phyloP scores from a whole-genome alignment of 2,888 invertebrate genomes.

The Aphidius colemani region DNA sequence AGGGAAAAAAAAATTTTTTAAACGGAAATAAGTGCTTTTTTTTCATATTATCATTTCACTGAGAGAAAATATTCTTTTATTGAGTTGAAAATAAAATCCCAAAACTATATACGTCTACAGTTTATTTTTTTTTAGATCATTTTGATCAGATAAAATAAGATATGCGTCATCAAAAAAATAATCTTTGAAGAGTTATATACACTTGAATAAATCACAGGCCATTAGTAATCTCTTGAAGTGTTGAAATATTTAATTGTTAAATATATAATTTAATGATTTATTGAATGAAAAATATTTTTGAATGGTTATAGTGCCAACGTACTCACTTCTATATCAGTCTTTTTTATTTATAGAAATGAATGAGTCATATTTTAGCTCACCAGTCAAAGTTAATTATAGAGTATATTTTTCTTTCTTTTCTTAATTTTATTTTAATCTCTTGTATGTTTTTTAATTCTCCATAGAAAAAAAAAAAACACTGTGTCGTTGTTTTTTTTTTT shows the following conservation, averaged over 20 bases:
- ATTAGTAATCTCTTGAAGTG: background rate
- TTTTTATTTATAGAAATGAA: conserved; percentile 13
- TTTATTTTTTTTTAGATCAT: background rate
- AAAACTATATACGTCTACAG: too few species aligned
- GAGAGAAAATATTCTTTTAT: background rate
- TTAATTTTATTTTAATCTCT: background rate
- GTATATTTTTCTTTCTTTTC: conserved; percentile 13
- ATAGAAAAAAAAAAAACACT: too few species aligned
- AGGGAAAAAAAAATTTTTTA: conserved; percentile 16
- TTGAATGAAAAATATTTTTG: conserved; percentile 10
- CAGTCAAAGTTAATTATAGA: conserved; percentile 21
- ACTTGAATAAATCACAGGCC: background rate
- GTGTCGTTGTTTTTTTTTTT: too few species aligned
- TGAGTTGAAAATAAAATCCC: too few species aligned
- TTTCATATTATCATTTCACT: background rate
- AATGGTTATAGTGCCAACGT: background rate
- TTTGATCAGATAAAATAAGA: background rate
- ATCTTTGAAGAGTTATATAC: background rate
- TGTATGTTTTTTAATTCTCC: too few species aligned
- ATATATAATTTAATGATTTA: background rate
- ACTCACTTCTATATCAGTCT: background rate
- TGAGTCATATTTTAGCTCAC: conserved; percentile 13
- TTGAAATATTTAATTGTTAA: background rate
- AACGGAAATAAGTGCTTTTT: background rate
- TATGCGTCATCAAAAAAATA: background rate